Base-by-base conservation (phyloP, 2,113 vertebrate genomes). In the Plecturocebus donacophilus region DNA sequence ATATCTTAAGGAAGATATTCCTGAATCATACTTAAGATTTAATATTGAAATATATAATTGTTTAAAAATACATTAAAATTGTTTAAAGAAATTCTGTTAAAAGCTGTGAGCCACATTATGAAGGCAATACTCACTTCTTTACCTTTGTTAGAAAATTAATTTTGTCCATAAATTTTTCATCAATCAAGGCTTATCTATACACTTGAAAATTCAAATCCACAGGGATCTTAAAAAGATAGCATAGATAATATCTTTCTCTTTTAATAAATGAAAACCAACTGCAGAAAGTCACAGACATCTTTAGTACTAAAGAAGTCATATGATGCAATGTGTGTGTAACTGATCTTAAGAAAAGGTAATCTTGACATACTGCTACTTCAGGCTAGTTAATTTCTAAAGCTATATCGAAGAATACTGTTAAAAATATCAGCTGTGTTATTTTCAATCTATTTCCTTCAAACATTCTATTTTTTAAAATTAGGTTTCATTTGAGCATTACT, bases 281-380 rank as follows among this genome's bases (percentile, higher is more conserved):
- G 70, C 70, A 96, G 96, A 97, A 86, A 91, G 90, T 79, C 91
- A 97, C 87, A 98, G 89, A 98, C 98, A 97, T 98, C 93, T 98
- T 97, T 73, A 89, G 61, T 92, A 71, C 76, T 96, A 98, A 98
- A 79, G 97, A 98, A 90, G 95, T 98, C 95, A 98, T 80, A 97
- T 93, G 76, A 92, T 91, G 27, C 81, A 97, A 97, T 97, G 80
- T 56, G 95, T 98, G 64, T 98, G 68, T 94, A 97, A 81, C 91
- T 93, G 20, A 95, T 81, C 54, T 97, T 96, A 97, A 95, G 81
- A 40, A 64, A n/a, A 91, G 71, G 42, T 94, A 97, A 95, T 87
- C 45, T 84, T 91, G 87, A 95, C 66, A 94, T 77, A 93, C 42
- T 92, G 23, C 61, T 98, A 56, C 82, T 98, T 73, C n/a, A 61